Conservation (phyloP, 2,888 invertebrate genomes). For the Mimas tiliae region DNA sequence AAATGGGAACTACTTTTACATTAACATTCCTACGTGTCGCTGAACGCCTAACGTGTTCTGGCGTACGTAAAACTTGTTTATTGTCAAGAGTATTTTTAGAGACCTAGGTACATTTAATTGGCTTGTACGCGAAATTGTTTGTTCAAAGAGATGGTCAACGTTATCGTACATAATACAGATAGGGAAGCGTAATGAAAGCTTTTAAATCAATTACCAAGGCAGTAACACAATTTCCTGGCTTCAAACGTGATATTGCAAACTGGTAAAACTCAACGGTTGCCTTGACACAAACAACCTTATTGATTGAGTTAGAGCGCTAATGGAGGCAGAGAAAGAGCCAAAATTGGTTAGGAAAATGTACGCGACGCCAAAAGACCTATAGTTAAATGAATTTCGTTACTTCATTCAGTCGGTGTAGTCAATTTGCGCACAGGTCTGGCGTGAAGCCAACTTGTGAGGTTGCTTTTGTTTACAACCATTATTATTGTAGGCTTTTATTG, state of each 20-base stretch:
- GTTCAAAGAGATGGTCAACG: background rate
- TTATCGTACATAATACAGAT: background rate
- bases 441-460: slow-evolving; percentile 32
- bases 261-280: slow-evolving; percentile 24
- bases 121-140: background rate
- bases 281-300: slow-evolving; percentile 24
- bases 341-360: slow-evolving; percentile 34
- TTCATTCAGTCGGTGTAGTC: slow-evolving; percentile 31
- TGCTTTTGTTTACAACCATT: slow-evolving; percentile 18
- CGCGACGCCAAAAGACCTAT: slow-evolving; percentile 32
- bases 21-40: slow-evolving; percentile 16
- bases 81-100: slow-evolving; percentile 11
- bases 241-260: slow-evolving; percentile 15
- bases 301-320: slow-evolving; percentile 27
- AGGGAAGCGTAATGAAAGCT: slow-evolving; percentile 20
- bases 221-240: slow-evolving; percentile 26
- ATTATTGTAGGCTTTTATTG: slow-evolving; percentile 20
- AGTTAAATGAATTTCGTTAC: slow-evolving; percentile 37
- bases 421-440: slow-evolving; percentile 26
- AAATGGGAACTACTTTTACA: slow-evolving; percentile 5
- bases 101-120: background rate
- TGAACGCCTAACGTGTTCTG: slow-evolving; percentile 12
- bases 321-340: slow-evolving; percentile 13
- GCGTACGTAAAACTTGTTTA: background rate
- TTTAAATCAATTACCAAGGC: slow-evolving; percentile 15